Evolutionary conservation across 2,797 vertebrate genomes (phyloP).

Genomic region (Morus bassanus): DNA sequence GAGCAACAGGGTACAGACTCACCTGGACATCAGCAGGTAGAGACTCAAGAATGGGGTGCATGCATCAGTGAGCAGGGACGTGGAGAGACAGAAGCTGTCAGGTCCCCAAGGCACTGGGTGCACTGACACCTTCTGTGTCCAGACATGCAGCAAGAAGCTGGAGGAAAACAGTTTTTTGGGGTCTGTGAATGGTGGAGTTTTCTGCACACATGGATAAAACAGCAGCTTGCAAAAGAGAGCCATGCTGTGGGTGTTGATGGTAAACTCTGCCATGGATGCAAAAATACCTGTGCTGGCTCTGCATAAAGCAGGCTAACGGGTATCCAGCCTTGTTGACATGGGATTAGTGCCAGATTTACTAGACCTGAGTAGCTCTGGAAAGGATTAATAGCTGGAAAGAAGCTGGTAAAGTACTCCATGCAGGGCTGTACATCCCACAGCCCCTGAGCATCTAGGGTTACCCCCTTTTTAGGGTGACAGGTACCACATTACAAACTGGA

Average conservation of each 20-base stretch:
- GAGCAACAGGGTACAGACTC: conserved; percentile 87
- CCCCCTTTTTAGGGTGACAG: neutral
- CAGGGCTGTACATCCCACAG: neutral
- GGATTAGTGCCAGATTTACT: neutral
- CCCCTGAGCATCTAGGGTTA: neutral
- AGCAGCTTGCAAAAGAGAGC: neutral
- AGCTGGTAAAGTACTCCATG: neutral
- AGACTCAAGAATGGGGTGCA: neutral
- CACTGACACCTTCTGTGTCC: neutral
- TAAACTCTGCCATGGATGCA: neutral
- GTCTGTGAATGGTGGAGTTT: neutral
- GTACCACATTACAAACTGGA: neutral
- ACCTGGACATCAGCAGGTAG: conserved; percentile 87
- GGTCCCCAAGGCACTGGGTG: neutral
- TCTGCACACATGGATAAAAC: neutral
- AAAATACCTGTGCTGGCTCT: neutral
- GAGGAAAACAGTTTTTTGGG: neutral
- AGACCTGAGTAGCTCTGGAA: neutral
- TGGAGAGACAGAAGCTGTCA: neutral
- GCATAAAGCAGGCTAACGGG: neutral
- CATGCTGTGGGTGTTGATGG: fast-evolving
- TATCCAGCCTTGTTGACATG: neutral
- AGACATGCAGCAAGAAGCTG: neutral
- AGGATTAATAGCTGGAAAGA: neutral
- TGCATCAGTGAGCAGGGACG: neutral